Percentiles rank a stretch among this genome's conserved stretches.
Conservation (phyloP, 2,797 vertebrate genomes). For the Sardinella longiceps region DNA sequence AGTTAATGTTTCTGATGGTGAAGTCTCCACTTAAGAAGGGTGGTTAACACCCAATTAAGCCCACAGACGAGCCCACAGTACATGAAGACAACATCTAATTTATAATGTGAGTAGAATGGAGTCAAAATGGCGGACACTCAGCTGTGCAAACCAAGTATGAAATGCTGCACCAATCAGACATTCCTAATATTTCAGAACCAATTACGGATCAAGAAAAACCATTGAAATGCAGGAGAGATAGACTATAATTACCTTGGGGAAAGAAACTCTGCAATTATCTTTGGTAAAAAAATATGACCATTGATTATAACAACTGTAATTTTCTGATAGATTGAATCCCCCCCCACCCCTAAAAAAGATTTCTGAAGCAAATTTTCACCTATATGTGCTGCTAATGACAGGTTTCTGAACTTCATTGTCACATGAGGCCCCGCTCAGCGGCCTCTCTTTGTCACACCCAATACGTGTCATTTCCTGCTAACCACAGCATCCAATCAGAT, state of each 20-base stretch:
- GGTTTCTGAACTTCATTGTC: not conserved
- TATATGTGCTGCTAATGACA: not conserved
- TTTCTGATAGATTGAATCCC: not conserved
- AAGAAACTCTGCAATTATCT: no score
- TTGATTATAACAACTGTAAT: not conserved
- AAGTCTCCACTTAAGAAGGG: no score
- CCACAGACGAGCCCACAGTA: no score
- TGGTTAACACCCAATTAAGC: no score
- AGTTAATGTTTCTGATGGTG: no score
- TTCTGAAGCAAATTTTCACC: not conserved
- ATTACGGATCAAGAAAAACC: not conserved
- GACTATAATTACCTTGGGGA: not conserved
- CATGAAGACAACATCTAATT: no score
- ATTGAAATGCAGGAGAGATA: not conserved
- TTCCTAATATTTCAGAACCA: not conserved
- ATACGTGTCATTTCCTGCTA: slow-evolving; percentile 34
- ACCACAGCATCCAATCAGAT: not conserved
- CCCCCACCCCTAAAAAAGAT: not conserved
- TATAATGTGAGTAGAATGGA: not conserved
- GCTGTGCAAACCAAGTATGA: no score
- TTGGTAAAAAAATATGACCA: not conserved
- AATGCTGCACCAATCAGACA: not conserved
- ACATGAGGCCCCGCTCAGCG: not conserved
- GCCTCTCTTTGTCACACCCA: slow-evolving; percentile 28
- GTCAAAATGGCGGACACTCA: not conserved